These are phyloP conservation scores for Phylloscopus collybita DNA, from an alignment of 2,797 vertebrate genomes.

Conservation along the genomic window DNA sequence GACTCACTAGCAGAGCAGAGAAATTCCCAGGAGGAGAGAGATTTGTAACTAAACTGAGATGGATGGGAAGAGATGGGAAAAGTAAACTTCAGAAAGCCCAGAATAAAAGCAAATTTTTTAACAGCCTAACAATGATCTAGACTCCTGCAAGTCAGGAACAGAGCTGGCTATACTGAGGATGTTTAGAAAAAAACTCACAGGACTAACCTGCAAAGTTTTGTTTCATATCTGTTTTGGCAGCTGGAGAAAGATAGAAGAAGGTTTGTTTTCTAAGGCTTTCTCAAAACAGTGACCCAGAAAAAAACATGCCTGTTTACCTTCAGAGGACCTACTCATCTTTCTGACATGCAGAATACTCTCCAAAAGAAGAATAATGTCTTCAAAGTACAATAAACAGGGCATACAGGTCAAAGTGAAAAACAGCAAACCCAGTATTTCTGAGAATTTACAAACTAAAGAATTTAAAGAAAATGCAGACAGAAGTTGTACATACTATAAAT, in stretches of 20 bases:
- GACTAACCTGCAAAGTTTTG: not conserved
- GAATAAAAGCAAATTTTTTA: slow-evolving; percentile 28
- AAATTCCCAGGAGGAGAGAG: slow-evolving; percentile 25
- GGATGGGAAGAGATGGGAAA: not conserved
- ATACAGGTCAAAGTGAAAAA: not conserved
- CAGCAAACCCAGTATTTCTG: not conserved
- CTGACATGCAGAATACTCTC: not conserved
- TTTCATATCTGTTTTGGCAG: not conserved
- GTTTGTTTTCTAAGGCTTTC: slow-evolving; percentile 3
- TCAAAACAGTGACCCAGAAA: not conserved
- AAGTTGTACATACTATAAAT: not conserved
- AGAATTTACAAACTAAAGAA: not conserved
- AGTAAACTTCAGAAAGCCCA: slow-evolving; percentile 18
- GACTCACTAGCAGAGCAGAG: not conserved
- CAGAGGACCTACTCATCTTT: not conserved
- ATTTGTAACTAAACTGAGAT: slow-evolving; percentile 32
- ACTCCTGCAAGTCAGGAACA: not conserved
- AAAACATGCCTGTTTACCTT: not conserved
- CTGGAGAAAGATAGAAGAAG: not conserved
- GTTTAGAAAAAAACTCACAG: not conserved
- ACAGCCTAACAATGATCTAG: not conserved
- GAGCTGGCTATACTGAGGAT: not conserved
- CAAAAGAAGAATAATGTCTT: not conserved
- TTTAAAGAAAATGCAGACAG: not conserved
- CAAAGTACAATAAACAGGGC: not conserved